A percentile compares a stretch with the other conserved stretches of the same genome.
phyloP scores from a whole-genome alignment of 2,113 vertebrate genomes.

The Oreotrochilus melanogaster region DNA sequence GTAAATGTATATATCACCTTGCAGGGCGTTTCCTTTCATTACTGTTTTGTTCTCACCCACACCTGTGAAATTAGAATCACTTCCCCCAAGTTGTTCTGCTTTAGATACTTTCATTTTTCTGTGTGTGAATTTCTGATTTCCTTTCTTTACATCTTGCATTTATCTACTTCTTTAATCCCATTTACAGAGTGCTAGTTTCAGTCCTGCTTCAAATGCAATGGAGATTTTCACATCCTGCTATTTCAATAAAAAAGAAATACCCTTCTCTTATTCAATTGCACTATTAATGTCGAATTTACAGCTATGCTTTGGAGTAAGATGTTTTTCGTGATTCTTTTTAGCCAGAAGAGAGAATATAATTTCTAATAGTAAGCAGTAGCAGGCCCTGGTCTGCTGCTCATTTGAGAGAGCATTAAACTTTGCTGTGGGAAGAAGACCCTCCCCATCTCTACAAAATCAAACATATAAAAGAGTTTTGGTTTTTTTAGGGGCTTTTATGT shows the following conservation, averaged over 20 bases:
- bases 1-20: background rate
- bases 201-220: background rate
- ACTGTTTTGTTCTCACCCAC: slow-evolving; percentile 34
- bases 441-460: background rate
- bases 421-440: background rate
- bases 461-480: background rate
- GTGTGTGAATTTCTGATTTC: background rate
- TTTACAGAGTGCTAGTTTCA: background rate
- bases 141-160: background rate
- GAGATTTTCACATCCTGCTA: background rate
- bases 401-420: background rate
- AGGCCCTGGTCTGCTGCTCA: background rate
- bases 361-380: background rate
- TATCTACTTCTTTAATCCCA: slow-evolving; percentile 6
- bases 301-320: background rate
- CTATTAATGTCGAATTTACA: background rate
- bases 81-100: slow-evolving; percentile 37
- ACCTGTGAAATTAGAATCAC: slow-evolving; percentile 55
- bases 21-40: background rate
- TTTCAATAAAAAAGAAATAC: background rate
- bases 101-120: slow-evolving; percentile 15
- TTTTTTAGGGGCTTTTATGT: background rate
- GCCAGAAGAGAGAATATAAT: background rate
- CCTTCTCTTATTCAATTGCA: background rate
- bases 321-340: background rate